A percentile compares a stretch with the other conserved stretches of the same genome.
phyloP scores from a whole-genome alignment of 2,888 invertebrate genomes.

The Tribolium freemani region DNA sequence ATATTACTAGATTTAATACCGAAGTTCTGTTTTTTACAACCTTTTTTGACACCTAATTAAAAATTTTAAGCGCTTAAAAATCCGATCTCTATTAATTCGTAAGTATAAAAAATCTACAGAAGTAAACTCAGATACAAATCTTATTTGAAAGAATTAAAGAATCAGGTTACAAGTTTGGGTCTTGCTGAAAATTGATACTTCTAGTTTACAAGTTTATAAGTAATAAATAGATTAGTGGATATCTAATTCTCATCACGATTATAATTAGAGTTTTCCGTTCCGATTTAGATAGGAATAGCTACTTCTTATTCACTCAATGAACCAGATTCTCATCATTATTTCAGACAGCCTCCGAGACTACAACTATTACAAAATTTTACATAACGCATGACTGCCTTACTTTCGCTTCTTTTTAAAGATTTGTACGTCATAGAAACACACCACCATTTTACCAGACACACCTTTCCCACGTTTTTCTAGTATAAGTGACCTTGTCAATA shows the following conservation, averaged over 20 bases:
- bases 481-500: slow-evolving; percentile 27
- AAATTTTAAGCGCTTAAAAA: no score
- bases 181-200: no score
- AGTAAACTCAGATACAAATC: no score
- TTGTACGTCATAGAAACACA: slow-evolving; percentile 38
- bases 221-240: no score
- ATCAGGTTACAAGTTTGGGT: no score
- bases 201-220: no score
- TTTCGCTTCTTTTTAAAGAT: slow-evolving; percentile 26
- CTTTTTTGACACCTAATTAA: no score
- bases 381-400: slow-evolving; percentile 20
- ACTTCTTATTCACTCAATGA: background rate
- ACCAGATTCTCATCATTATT: slow-evolving; percentile 25
- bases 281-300: background rate
- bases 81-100: no score
- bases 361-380: slow-evolving; percentile 18
- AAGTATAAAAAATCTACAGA: no score
- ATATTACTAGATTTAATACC: no score
- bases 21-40: no score
- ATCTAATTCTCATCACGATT: background rate
- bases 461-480: slow-evolving; percentile 34
- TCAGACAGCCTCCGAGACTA: slow-evolving; percentile 7
- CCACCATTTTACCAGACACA: slow-evolving; percentile 34
- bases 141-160: no score
- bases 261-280: background rate